Conservation (phyloP, 2,113 vertebrate genomes). For the Mesocricetus auratus region DNA sequence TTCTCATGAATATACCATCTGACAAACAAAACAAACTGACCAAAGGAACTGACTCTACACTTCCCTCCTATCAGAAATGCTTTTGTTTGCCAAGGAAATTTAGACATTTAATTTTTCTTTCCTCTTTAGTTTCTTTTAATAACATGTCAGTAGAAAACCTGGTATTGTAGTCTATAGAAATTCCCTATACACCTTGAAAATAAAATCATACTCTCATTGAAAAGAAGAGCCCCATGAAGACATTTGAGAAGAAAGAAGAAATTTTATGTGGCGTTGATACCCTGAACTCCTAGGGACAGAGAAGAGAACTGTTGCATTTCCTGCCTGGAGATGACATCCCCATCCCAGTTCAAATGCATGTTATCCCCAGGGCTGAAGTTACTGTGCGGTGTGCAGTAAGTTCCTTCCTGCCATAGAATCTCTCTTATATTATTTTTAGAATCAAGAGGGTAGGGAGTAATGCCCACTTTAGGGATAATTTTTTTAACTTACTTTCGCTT, state of each 20-base stretch:
- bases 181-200: slow-evolving; percentile 17
- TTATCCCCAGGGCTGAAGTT: not conserved
- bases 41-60: not conserved
- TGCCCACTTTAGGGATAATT: not conserved
- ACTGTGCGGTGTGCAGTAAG: not conserved
- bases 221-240: slow-evolving; percentile 7
- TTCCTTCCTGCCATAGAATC: not conserved
- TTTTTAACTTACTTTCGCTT: slow-evolving; percentile 52
- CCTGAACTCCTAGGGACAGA: not conserved
- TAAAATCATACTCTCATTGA: not conserved
- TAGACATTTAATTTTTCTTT: slow-evolving; percentile 38
- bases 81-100: slow-evolving; percentile 45
- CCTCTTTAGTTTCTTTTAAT: slow-evolving; percentile 40
- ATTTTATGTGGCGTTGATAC: not conserved
- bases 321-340: not conserved
- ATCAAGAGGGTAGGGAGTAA: not conserved
- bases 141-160: slow-evolving; percentile 13
- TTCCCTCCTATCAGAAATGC: slow-evolving; percentile 40
- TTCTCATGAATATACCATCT: not conserved
- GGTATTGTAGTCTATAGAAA: not conserved
- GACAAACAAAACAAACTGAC: not conserved
- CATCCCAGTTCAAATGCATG: accelerated
- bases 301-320: not conserved
- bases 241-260: slow-evolving; percentile 15
- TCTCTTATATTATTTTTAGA: not conserved